Percentiles rank a stretch among this genome's conserved stretches.
Evolutionary conservation across 2,113 vertebrate species (phyloP).

Genomic region (mouse (Mus musculus)): GRCm39 chr9:105905001-105905500

Average conservation of each 20-base stretch:
- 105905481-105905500: not conserved
- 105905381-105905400: conserved; percentile 79
- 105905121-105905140: not conserved
- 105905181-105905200: not conserved
- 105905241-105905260: not conserved
- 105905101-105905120: not conserved
- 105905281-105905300: conserved; percentile 6
- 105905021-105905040: not conserved
- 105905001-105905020: no score
- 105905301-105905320: not conserved
- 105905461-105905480: conserved; percentile 45
- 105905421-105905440: conserved; percentile 79
- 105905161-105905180: not conserved
- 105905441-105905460: conserved; percentile 82
- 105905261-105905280: not conserved
- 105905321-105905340: no score
- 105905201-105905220: not conserved
- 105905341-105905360: not conserved
- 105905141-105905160: not conserved
- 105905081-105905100: not conserved
- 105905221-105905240: not conserved
- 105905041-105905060: no score
- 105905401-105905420: conserved; percentile 78
- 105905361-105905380: not conserved
- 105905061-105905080: no score